Base-by-base conservation (phyloP, 2,888 invertebrate species). In the Coenonympha arcania region DNA sequence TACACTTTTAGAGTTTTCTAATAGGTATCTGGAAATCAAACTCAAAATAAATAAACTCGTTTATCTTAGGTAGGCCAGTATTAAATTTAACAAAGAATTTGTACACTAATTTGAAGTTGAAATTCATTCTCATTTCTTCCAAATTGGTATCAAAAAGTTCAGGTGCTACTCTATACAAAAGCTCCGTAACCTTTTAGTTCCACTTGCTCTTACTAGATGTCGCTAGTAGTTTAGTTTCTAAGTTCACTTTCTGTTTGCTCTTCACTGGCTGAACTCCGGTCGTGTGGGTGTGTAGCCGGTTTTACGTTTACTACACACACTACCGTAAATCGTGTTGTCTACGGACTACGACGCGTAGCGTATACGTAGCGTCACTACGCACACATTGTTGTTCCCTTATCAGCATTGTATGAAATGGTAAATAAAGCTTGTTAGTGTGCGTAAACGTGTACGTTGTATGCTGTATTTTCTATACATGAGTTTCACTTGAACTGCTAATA, bases 221-320 rank as follows among this genome's bases (percentile, higher is more conserved):
- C 85, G 81, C 73, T 76, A 76, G 65, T 19, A 54, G 74, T 66
- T 59, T n/a, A 31, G 69, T 60, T 68, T 57, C 65, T 72, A 64
- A 53, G 56, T 58, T 64, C 67, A 66, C 71, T 74, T 66, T 68
- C n/a, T 69, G 66, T 64, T 48, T 60, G 58, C 55, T 51, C 68
- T 41, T 15, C 34, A 34, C 39, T 39, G 39, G 15, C 41, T 34
- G 41, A 36, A 54, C 34, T 11, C 9, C 11, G 48, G 37, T 41
- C 72, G 71, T 73, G 72, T 58, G 71, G 63, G 60, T 61, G 62
- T 34, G 46, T 54, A 60, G 61, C 66, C 58, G 61, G 61, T 59
- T 66, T 54, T 48, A 62, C 56, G 64, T 54, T 61, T 55, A 51
- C 42, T 50, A 61, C 55, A 39, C 64, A 62, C 72, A 70, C 72